Evolutionary conservation across 2,113 vertebrate species (phyloP).

Genomic region (Toxotes jaculatrix): DNA sequence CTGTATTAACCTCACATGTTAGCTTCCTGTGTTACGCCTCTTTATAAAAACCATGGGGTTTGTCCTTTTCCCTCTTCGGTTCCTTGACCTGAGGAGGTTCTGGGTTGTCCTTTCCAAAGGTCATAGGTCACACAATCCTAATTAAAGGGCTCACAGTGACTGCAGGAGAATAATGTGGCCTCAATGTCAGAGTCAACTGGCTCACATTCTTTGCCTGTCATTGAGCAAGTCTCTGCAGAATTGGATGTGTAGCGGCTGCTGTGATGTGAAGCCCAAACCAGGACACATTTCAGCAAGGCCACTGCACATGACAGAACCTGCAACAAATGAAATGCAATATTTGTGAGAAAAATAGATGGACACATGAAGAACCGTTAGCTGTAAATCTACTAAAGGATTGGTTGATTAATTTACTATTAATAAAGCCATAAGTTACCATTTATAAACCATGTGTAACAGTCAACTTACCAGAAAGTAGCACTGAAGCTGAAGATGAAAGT

Average conservation of each 20-base stretch:
- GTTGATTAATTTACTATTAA: neutral
- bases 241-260: conserved; percentile 27
- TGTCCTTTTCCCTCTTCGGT: conserved; percentile 23
- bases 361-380: neutral
- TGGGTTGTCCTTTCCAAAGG: conserved; percentile 61
- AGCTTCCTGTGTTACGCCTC: conserved; percentile 36
- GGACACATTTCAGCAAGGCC: conserved; percentile 43
- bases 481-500: neutral
- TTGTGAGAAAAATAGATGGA: neutral
- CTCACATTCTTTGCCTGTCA: conserved; percentile 71
- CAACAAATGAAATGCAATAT: conserved; percentile 18
- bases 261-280: conserved; percentile 23
- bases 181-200: conserved; percentile 67
- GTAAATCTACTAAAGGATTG: neutral
- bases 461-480: neutral
- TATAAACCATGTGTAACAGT: neutral
- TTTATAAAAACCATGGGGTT: conserved; percentile 33
- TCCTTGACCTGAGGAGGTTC: conserved; percentile 46
- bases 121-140: conserved; percentile 74
- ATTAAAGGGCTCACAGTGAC: conserved; percentile 78
- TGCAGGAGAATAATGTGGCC: conserved; percentile 70
- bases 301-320: conserved; percentile 27
- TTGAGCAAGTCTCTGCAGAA: conserved; percentile 76
- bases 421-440: neutral
- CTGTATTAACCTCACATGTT: neutral